These are phyloP conservation scores for Micromys minutus DNA, from an alignment of 2,113 vertebrate genomes.

Conservation along the genomic window DNA sequence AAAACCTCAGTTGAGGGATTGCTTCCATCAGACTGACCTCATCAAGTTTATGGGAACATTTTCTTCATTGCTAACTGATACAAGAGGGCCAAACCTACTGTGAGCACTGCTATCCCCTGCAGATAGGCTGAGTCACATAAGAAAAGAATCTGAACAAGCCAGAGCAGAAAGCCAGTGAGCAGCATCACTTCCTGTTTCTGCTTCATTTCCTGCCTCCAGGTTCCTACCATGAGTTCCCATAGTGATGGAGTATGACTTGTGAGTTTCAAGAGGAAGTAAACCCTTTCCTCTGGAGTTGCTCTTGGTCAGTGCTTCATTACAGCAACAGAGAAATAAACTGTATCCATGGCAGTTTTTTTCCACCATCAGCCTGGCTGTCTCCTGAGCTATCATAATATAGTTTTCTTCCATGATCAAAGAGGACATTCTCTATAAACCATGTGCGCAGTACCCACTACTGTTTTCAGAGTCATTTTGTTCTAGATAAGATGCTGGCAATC, in stretches of 20 bases:
- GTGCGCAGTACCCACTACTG: slow-evolving; percentile 69
- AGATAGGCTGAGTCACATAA: neutral
- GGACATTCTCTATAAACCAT: slow-evolving; percentile 63
- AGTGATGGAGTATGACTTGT: neutral
- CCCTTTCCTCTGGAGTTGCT: neutral
- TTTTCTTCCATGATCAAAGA: slow-evolving; percentile 85
- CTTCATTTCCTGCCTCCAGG: neutral
- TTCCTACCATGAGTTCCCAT: neutral
- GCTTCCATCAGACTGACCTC: neutral
- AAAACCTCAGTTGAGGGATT: neutral
- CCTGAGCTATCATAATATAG: slow-evolving; percentile 79
- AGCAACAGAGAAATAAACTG: neutral
- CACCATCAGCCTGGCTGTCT: slow-evolving; percentile 79
- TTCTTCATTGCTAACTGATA: neutral
- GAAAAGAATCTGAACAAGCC: neutral
- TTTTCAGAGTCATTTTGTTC: slow-evolving; percentile 81
- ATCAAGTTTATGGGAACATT: neutral
- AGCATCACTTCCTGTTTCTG: neutral
- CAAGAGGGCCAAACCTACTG: neutral
- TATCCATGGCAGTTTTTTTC: neutral
- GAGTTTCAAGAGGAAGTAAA: neutral
- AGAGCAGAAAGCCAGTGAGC: neutral
- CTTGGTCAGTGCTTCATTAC: neutral
- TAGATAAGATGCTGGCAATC: slow-evolving; percentile 87
- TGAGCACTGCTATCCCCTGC: neutral